Evolutionary conservation across 1,140 invertebrate genomes (phyloP).

Genomic region (Eueides isabella): DNA sequence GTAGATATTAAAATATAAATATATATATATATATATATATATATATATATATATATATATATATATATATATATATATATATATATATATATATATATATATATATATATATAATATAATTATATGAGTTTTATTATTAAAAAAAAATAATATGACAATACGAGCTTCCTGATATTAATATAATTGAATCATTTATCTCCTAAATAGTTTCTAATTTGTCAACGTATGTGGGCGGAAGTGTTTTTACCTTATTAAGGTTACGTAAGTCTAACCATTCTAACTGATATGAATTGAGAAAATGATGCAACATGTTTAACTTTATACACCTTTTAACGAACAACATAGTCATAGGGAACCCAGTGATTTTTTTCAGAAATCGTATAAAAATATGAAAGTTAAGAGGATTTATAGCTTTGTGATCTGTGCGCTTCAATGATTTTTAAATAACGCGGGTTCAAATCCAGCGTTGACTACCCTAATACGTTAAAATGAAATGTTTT

Average conservation of each 20-base stretch:
- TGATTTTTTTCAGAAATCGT: not conserved
- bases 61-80: no score
- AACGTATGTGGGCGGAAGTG: not conserved
- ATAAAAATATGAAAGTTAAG: no score
- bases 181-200: not conserved
- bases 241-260: slow-evolving; percentile 7
- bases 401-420: not conserved
- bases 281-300: not conserved
- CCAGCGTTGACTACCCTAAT: no score
- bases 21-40: no score
- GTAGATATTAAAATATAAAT: no score
- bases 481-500: no score
- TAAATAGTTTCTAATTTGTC: not conserved
- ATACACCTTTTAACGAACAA: not conserved
- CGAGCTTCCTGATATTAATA: not conserved
- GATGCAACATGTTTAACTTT: not conserved
- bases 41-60: no score
- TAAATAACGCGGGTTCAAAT: no score
- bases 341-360: not conserved
- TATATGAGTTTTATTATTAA: not conserved
- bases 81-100: no score
- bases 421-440: no score
- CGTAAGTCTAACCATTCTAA: not conserved
- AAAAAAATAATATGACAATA: not conserved
- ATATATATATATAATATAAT: not conserved